Evolutionary conservation across 2,113 vertebrate genomes (phyloP).

Genomic region (Pandion haliaetus): DNA sequence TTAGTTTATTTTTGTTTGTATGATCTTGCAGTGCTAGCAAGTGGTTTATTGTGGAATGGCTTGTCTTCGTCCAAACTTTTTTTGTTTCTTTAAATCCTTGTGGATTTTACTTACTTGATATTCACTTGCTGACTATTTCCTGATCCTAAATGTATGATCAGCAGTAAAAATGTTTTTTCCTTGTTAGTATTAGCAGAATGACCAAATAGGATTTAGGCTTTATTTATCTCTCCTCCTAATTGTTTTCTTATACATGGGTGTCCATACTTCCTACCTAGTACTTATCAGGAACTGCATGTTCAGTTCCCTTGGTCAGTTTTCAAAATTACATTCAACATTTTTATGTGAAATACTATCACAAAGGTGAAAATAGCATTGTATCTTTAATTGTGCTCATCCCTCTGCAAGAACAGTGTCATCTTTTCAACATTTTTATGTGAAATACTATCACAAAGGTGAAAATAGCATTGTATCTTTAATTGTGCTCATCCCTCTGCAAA

Average conservation of each 20-base stretch:
- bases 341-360: neutral
- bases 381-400: neutral
- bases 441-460: neutral
- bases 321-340: neutral
- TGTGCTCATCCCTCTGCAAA: neutral
- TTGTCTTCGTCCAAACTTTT: neutral
- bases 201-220: neutral
- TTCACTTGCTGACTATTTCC: neutral
- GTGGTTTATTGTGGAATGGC: neutral
- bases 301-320: neutral
- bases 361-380: neutral
- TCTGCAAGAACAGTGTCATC: neutral
- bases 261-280: neutral
- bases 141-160: neutral
- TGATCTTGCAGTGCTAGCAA: neutral
- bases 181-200: neutral
- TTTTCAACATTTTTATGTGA: neutral
- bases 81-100: neutral
- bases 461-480: neutral
- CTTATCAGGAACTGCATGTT: neutral
- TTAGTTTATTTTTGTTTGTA: neutral
- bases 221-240: neutral
- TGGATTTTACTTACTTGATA: neutral
- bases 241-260: neutral
- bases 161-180: neutral